A percentile compares a stretch with the other conserved stretches of the same genome.
These are phyloP conservation scores for Marasmarcha lunaedactyla DNA, from an alignment of 2,888 invertebrate species.

Conservation along the genomic window DNA sequence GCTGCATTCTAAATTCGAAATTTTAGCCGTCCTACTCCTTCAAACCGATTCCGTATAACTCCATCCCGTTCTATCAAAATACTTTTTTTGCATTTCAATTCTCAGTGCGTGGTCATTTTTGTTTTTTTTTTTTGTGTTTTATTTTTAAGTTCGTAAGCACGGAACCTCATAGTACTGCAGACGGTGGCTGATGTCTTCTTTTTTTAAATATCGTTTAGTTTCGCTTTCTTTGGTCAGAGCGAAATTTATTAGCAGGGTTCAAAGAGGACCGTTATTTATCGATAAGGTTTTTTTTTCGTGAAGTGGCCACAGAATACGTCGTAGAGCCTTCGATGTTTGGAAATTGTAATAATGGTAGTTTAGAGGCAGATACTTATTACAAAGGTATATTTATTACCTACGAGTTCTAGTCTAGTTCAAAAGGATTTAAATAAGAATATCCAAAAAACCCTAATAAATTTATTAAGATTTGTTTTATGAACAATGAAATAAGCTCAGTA, in stretches of 20 bases:
- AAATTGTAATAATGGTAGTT: no score
- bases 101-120: conserved; percentile 61
- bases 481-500: no score
- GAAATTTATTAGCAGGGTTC: not conserved
- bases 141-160: conserved; percentile 6
- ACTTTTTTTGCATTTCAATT: conserved; percentile 66
- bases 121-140: conserved; percentile 38
- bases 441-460: no score
- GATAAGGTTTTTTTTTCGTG: no score
- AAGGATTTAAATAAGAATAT: no score
- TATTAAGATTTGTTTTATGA: no score
- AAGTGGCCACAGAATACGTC: no score
- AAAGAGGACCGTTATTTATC: no score
- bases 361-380: no score
- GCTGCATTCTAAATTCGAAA: conserved; percentile 65
- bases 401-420: no score
- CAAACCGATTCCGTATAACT: conserved; percentile 24
- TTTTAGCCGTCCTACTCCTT: conserved; percentile 41
- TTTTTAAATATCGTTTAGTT: conserved; percentile 27
- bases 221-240: not conserved
- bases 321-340: no score
- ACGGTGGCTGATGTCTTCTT: conserved; percentile 38
- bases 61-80: conserved; percentile 41
- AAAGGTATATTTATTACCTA: no score
- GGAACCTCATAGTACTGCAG: conserved; percentile 40